Conservation (phyloP, 2,113 vertebrate species). For the Nettapus auritus region DNA sequence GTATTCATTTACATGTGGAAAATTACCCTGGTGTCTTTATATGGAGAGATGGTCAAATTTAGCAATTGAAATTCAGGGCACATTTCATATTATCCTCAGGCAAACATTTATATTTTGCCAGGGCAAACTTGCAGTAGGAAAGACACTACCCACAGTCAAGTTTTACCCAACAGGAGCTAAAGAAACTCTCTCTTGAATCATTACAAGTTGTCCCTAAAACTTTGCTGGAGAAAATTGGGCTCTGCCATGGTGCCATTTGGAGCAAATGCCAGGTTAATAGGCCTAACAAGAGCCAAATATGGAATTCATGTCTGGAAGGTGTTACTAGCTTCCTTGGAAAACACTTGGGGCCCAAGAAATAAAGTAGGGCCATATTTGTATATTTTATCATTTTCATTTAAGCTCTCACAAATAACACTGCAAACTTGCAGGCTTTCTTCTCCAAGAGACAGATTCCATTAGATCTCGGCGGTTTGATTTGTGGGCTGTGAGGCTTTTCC, state of each 20-base stretch:
- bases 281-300: background rate
- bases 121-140: background rate
- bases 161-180: background rate
- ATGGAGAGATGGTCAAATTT: background rate
- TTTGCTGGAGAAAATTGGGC: background rate
- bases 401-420: background rate
- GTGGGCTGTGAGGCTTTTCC: background rate
- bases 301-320: background rate
- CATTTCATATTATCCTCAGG: background rate
- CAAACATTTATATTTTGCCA: background rate
- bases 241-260: background rate
- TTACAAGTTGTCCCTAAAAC: background rate
- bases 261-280: background rate
- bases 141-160: no score
- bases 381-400: background rate
- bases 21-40: background rate
- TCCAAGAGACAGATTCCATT: background rate
- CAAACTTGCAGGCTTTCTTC: background rate
- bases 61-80: background rate
- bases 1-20: background rate
- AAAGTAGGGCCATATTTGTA: fast-evolving
- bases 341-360: background rate
- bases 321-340: background rate
- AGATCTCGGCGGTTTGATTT: background rate
- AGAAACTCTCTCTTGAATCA: background rate